Evolutionary conservation across 2,888 invertebrate genomes (phyloP).

Genomic region (Monopis laevigella): DNA sequence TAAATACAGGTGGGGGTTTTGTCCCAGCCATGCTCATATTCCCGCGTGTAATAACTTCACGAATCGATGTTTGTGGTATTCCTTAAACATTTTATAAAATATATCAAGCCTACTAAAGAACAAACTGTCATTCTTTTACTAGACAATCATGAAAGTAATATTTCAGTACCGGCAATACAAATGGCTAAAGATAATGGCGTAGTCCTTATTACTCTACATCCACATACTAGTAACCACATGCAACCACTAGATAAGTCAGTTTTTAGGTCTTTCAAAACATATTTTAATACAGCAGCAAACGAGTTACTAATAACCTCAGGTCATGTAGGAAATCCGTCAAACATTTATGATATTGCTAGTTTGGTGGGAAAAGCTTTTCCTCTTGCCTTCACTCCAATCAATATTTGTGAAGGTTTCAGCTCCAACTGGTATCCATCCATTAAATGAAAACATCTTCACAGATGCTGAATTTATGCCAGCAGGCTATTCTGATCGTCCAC

Average conservation of each 20-base stretch:
- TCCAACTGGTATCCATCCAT: no score
- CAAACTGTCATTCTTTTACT: slow-evolving; percentile 19
- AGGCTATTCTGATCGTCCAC: no score
- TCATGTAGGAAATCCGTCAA: slow-evolving; percentile 23
- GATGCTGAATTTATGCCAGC: no score
- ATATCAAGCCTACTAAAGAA: slow-evolving; percentile 23
- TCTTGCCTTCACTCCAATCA: no score
- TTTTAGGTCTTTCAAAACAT: slow-evolving; percentile 22
- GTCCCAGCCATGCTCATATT: slow-evolving; percentile 20
- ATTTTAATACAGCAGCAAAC: slow-evolving; percentile 20
- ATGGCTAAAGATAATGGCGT: slow-evolving; percentile 19
- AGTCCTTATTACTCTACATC: slow-evolving; percentile 24
- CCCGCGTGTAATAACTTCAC: slow-evolving; percentile 20
- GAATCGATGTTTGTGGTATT: slow-evolving; percentile 19
- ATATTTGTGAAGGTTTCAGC: no score
- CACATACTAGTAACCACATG: slow-evolving; percentile 26
- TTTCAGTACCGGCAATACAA: slow-evolving; percentile 17
- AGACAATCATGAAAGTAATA: slow-evolving; percentile 20
- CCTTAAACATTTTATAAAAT: slow-evolving; percentile 26
- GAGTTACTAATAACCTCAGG: slow-evolving; percentile 19
- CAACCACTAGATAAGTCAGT: slow-evolving; percentile 27
- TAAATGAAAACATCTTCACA: no score
- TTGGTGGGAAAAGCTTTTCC: slow-evolving; percentile 19
- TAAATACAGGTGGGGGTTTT: slow-evolving; percentile 19
- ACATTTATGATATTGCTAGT: slow-evolving; percentile 29